These are phyloP conservation scores for Druceiella hillmani DNA, from an alignment of 2,888 invertebrate genomes.

Conservation along the genomic window DNA sequence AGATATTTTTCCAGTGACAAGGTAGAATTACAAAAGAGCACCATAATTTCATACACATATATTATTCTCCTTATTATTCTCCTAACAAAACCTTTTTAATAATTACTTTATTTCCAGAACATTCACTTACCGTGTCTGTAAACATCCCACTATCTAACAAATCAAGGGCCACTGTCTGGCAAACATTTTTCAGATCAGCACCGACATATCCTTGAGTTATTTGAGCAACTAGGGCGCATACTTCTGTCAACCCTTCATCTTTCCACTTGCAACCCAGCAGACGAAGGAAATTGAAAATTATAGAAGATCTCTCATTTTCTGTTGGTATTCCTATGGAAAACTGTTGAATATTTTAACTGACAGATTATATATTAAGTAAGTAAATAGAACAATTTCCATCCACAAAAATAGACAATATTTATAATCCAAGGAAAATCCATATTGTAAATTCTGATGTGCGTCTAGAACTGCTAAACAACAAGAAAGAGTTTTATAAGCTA, in stretches of 20 bases:
- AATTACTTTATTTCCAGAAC: background rate
- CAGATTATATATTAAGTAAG: no score
- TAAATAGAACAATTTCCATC: no score
- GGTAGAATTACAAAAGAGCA: no score
- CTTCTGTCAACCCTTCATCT: constrained; percentile 17
- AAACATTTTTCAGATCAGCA: constrained; percentile 47
- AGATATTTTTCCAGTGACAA: no score
- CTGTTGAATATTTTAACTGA: constrained; percentile 29
- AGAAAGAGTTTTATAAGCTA: no score
- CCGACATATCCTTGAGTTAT: constrained; percentile 54
- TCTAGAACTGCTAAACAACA: no score
- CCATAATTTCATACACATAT: no score
- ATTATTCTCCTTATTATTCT: no score
- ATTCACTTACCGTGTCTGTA: background rate
- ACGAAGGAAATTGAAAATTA: constrained; percentile 32
- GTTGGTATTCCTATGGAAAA: constrained; percentile 42
- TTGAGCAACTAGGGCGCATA: constrained; percentile 31
- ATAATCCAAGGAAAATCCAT: no score
- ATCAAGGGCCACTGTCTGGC: constrained; percentile 32
- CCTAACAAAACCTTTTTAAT: constrained; percentile 11
- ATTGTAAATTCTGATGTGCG: no score
- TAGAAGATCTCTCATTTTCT: constrained; percentile 35
- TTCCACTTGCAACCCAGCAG: constrained; percentile 12
- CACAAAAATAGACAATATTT: no score
- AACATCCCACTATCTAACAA: constrained; percentile 8